Evolutionary conservation across 2,888 invertebrate species (phyloP).

Genomic region (Drosophila picticornis): DNA sequence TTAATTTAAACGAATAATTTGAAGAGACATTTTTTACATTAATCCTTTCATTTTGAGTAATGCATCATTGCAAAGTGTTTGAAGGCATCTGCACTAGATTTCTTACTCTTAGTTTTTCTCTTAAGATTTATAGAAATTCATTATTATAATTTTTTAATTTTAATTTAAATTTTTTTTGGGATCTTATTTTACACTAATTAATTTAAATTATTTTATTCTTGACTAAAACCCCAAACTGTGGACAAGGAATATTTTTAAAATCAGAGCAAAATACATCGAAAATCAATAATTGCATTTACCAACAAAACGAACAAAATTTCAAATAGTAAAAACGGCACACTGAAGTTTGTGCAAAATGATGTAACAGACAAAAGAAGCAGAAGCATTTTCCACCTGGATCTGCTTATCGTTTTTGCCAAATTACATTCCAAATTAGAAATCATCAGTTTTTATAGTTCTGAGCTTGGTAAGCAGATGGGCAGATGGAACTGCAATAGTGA

Average conservation of each 20-base stretch:
- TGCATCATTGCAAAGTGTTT: not conserved
- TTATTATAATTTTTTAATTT: not conserved
- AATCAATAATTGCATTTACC: not conserved
- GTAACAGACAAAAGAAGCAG: not conserved
- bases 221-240: not conserved
- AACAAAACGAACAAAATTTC: not conserved
- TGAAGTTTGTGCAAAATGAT: not conserved
- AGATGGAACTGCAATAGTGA: not conserved
- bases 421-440: not conserved
- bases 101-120: not conserved
- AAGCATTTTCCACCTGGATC: not conserved
- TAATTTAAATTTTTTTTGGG: rapidly evolving
- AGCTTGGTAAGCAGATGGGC: not conserved
- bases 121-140: not conserved
- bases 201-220: not conserved
- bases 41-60: not conserved
- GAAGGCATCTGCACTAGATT: not conserved
- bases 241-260: not conserved
- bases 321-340: not conserved
- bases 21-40: not conserved
- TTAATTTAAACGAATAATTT: not conserved
- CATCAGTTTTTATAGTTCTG: not conserved
- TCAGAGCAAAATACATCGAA: not conserved
- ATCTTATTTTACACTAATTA: not conserved
- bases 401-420: not conserved